phyloP scores from a whole-genome alignment of 2,797 vertebrate species.

The Allobates femoralis region DNA sequence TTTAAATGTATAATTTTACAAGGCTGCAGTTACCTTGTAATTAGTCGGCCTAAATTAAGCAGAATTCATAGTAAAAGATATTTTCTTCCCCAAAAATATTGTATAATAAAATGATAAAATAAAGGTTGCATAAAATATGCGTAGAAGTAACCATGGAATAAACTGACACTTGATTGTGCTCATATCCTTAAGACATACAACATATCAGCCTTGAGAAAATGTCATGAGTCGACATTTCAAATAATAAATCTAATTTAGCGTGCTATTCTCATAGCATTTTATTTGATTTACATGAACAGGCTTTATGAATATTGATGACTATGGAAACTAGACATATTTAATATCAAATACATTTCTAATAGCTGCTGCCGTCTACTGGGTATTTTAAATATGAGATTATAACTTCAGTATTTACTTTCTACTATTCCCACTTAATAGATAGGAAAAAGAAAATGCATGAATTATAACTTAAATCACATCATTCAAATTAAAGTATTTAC shows the following conservation, averaged over 20 bases:
- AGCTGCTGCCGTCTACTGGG: background rate
- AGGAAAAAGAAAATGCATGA: background rate
- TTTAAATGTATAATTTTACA: no score
- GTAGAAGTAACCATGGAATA: background rate
- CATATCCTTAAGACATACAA: background rate
- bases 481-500: background rate
- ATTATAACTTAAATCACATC: background rate
- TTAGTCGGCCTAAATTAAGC: no score
- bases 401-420: background rate
- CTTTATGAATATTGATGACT: conserved; percentile 16
- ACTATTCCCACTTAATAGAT: background rate
- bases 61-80: no score
- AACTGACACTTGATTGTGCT: background rate
- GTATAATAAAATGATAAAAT: background rate
- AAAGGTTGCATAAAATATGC: background rate
- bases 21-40: no score
- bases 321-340: background rate
- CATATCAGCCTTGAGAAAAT: conserved; percentile 33
- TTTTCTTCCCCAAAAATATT: no score
- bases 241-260: conserved; percentile 17
- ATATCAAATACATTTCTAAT: background rate
- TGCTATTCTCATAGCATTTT: background rate
- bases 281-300: conserved; percentile 39
- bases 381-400: background rate
- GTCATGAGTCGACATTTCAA: conserved; percentile 27